A percentile compares a stretch with the other conserved stretches of the same genome.
These are phyloP conservation scores for Dendrolimus pini DNA, from an alignment of 2,888 invertebrate genomes.

Conservation along the genomic window DNA sequence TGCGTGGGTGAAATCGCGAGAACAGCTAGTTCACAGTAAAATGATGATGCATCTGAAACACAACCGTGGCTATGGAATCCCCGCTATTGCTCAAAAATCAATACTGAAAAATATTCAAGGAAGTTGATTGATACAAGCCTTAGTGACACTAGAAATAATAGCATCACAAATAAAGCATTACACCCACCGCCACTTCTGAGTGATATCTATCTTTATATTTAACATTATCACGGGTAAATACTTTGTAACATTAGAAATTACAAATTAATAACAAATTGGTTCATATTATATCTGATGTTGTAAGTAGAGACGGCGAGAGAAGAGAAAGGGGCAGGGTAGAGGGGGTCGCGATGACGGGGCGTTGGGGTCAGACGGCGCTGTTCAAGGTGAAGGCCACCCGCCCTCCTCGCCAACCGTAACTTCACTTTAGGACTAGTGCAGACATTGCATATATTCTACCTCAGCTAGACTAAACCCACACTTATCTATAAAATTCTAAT, in stretches of 20 bases:
- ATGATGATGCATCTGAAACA: too few species aligned
- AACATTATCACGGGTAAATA: too few species aligned
- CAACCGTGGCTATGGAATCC: too few species aligned
- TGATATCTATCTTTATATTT: too few species aligned
- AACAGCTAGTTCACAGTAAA: too few species aligned
- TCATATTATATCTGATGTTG: conserved; percentile 11
- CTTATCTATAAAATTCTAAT: background rate
- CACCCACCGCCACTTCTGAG: too few species aligned
- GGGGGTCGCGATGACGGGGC: conserved; percentile 31
- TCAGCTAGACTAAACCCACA: background rate
- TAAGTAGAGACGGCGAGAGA: conserved; percentile 34
- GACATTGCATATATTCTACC: conserved; percentile 6
- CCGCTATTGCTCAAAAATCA: too few species aligned
- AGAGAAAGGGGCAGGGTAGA: conserved; percentile 26
- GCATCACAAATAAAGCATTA: too few species aligned
- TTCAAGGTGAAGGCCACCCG: conserved; percentile 71
- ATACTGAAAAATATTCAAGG: too few species aligned
- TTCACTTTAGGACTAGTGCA: conserved; percentile 17
- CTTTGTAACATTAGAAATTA: background rate
- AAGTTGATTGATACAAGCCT: too few species aligned
- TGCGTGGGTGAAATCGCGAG: too few species aligned
- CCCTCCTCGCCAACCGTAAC: conserved; percentile 33
- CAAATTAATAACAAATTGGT: background rate
- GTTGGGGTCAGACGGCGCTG: conserved; percentile 59
- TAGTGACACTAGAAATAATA: too few species aligned